These are phyloP conservation scores for Aldrovandia affinis DNA, from an alignment of 2,797 vertebrate species.

Conservation along the genomic window DNA sequence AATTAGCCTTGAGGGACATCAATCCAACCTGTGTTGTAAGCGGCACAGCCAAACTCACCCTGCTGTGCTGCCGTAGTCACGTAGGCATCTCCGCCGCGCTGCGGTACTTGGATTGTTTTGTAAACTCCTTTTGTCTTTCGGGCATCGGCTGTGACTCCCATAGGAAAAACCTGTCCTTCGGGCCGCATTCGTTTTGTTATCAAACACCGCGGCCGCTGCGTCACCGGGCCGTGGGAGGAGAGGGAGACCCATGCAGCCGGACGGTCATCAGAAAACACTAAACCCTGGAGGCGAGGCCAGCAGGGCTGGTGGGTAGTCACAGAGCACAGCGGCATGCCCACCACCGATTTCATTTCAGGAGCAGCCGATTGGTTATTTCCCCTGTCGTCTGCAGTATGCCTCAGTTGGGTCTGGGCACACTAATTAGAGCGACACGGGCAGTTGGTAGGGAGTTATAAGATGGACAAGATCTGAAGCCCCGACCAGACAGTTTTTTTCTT, in stretches of 20 bases:
- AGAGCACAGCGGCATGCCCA: background rate
- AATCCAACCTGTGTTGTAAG: background rate
- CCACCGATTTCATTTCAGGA: background rate
- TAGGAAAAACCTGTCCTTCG: constrained; percentile 1
- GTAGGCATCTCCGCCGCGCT: background rate
- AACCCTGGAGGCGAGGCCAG: background rate
- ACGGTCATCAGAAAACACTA: background rate
- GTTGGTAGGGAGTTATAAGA: background rate
- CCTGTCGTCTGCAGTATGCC: background rate
- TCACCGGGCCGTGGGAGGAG: background rate
- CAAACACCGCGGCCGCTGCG: background rate
- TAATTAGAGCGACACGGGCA: background rate
- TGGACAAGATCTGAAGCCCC: background rate
- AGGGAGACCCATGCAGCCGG: background rate
- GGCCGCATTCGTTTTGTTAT: background rate
- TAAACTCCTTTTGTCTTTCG: background rate
- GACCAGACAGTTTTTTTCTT: background rate
- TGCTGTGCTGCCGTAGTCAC: background rate
- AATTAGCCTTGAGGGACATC: background rate
- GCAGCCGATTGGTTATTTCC: background rate
- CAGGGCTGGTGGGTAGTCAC: background rate
- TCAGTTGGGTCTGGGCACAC: background rate
- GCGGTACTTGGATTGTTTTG: background rate
- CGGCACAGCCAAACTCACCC: background rate
- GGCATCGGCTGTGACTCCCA: too few relatives aligned